Evolutionary conservation across 2,113 vertebrate genomes (phyloP).

Genomic region (Typhlomys cinereus): DNA sequence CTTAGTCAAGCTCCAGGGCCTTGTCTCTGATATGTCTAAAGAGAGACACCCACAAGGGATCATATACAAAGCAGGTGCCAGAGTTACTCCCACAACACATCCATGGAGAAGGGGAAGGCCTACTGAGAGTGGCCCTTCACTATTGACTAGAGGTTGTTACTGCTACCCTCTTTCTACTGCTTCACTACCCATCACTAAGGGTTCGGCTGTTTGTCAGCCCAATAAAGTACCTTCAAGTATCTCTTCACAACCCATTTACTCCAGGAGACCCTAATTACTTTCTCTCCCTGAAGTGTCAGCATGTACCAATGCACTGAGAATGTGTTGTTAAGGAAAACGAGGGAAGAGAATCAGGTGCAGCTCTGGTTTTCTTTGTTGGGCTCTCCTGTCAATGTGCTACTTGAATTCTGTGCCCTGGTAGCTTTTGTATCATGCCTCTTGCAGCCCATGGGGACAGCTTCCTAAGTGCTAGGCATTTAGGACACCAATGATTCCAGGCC

Average conservation of each 20-base stretch:
- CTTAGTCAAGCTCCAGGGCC: neutral
- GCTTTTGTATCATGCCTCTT: neutral
- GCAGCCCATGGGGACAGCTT: neutral
- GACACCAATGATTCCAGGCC: neutral
- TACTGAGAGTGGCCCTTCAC: neutral
- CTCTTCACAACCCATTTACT: neutral
- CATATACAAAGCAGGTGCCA: accelerated
- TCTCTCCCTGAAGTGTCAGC: neutral
- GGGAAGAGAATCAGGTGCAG: neutral
- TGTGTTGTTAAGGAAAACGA: neutral
- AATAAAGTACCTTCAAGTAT: neutral
- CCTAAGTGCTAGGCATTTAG: neutral
- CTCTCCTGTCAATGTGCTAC: neutral
- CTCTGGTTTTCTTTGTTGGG: neutral
- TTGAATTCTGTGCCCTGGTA: neutral
- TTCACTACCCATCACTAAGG: neutral
- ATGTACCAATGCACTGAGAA: neutral
- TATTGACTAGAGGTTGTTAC: neutral
- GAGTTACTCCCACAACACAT: too few species aligned
- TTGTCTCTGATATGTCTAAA: neutral
- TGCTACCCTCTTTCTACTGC: too few species aligned
- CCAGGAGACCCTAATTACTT: constrained; percentile 1
- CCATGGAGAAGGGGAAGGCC: neutral
- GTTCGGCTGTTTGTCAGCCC: neutral
- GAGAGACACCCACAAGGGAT: neutral